These are phyloP conservation scores for Meiosimyza decipiens DNA, from an alignment of 2,888 invertebrate species.

Conservation along the genomic window DNA sequence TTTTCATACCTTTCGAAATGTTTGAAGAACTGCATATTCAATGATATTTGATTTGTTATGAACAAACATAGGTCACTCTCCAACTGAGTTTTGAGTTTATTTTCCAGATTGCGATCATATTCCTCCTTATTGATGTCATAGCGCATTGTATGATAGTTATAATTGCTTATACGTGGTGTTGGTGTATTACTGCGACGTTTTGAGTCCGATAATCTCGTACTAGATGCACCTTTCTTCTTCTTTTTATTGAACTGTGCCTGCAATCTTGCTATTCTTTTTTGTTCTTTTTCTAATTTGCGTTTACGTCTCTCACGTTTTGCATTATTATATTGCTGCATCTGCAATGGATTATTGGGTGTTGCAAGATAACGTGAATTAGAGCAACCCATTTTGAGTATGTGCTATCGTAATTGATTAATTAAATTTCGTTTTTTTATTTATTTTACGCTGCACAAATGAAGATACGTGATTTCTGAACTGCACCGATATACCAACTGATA, in stretches of 20 bases:
- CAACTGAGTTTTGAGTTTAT: slow-evolving; percentile 70
- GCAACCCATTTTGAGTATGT: slow-evolving; percentile 56
- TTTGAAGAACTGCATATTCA: slow-evolving; percentile 82
- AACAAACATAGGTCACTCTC: slow-evolving; percentile 76
- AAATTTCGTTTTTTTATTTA: not conserved
- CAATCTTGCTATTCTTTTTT: slow-evolving; percentile 55
- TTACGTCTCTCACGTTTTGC: slow-evolving; percentile 48
- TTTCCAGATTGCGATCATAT: slow-evolving; percentile 53
- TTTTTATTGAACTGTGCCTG: slow-evolving; percentile 55
- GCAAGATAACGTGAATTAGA: slow-evolving; percentile 56
- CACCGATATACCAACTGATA: slow-evolving; percentile 15
- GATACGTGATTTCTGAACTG: not conserved
- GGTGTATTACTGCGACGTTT: slow-evolving; percentile 29
- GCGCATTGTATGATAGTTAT: slow-evolving; percentile 38
- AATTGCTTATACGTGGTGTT: slow-evolving; percentile 21
- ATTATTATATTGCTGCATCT: slow-evolving; percentile 53
- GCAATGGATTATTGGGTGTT: slow-evolving; percentile 57
- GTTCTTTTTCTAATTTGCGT: slow-evolving; percentile 56
- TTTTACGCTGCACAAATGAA: not conserved
- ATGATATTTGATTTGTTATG: slow-evolving; percentile 79
- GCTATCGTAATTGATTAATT: not conserved
- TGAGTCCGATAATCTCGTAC: slow-evolving; percentile 15
- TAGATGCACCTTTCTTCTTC: slow-evolving; percentile 18
- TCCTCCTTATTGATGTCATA: slow-evolving; percentile 54
- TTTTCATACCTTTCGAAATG: slow-evolving; percentile 76